Conservation (phyloP, 2,113 vertebrate species). For the Syrrhaptes paradoxus region DNA sequence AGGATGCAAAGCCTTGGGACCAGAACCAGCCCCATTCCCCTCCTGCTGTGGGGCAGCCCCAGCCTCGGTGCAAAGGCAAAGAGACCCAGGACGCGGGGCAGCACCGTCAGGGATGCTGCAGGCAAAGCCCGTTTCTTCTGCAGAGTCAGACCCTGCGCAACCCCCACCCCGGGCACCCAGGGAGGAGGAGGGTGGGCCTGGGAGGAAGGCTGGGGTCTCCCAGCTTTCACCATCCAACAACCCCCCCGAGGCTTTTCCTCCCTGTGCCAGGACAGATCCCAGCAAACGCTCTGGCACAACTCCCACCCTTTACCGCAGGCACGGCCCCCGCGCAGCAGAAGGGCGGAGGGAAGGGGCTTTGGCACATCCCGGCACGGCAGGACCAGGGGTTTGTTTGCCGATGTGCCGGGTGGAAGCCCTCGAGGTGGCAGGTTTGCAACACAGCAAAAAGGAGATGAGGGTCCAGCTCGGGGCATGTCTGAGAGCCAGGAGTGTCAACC, state of each 20-base stretch:
- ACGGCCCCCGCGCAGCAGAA: background rate
- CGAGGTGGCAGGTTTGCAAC: background rate
- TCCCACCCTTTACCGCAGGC: background rate
- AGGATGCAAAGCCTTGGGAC: background rate
- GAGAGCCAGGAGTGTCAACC: background rate
- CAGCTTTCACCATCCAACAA: accelerated
- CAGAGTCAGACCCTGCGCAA: background rate
- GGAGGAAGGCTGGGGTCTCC: background rate
- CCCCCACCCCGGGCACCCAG: background rate
- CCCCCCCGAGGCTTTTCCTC: background rate
- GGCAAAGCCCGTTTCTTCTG: background rate
- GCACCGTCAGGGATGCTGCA: accelerated
- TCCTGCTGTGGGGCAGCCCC: background rate
- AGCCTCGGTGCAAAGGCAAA: background rate
- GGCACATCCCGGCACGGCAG: accelerated
- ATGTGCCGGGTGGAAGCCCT: background rate
- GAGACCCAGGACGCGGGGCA: accelerated
- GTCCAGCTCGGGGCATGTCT: background rate
- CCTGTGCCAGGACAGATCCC: accelerated
- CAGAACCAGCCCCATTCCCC: background rate
- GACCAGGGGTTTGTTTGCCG: background rate
- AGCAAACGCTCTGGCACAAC: background rate
- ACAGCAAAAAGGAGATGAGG: accelerated
- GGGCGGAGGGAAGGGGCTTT: accelerated
- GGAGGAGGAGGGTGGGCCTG: background rate